Evolutionary conservation across 2,797 vertebrate species (phyloP).

Genomic region (Sternarchorhynchus goeldii): DNA sequence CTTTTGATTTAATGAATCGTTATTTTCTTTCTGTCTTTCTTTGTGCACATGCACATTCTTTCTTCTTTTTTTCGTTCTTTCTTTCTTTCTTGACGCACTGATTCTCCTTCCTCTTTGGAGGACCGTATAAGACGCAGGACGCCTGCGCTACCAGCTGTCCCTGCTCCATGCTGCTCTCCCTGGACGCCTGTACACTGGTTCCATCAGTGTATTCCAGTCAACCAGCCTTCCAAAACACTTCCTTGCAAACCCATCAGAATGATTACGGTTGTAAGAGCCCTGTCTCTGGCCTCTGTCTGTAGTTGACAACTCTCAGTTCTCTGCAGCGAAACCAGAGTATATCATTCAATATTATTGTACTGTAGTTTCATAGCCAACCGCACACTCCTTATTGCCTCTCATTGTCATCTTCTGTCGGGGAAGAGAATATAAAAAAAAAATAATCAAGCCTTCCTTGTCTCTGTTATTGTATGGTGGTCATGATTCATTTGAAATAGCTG

Average conservation of each 20-base stretch:
- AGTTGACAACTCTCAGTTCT: not conserved
- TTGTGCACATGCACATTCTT: no score
- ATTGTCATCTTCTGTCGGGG: slow-evolving; percentile 34
- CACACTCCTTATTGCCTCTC: slow-evolving; percentile 19
- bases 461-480: slow-evolving; percentile 35
- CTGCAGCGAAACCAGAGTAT: slow-evolving; percentile 14
- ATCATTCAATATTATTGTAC: slow-evolving; percentile 15
- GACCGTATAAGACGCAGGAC: not conserved
- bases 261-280: not conserved
- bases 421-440: slow-evolving; percentile 34
- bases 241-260: not conserved
- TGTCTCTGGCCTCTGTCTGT: not conserved
- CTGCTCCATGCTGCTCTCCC: not conserved
- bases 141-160: not conserved
- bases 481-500: slow-evolving; percentile 43
- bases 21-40: no score
- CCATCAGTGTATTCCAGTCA: not conserved
- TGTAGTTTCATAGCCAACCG: slow-evolving; percentile 13
- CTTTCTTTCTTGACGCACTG: not conserved
- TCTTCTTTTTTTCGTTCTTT: no score
- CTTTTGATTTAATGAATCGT: no score
- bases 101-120: not conserved
- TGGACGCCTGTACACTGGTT: not conserved
- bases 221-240: not conserved
- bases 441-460: slow-evolving; percentile 36